phyloP scores from a whole-genome alignment of 2,113 vertebrate species.

The Acanthochromis polyacanthus region DNA sequence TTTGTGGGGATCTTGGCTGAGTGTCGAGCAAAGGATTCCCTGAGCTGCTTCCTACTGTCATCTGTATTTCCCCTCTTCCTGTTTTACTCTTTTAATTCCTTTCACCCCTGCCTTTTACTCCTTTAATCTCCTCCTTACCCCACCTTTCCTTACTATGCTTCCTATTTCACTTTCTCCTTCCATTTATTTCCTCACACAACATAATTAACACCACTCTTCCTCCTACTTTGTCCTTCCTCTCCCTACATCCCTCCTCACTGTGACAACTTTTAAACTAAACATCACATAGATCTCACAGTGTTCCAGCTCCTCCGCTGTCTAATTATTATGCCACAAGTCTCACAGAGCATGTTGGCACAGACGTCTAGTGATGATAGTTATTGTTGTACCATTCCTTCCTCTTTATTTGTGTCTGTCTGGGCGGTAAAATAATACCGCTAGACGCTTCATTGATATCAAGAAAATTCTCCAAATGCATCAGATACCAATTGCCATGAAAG shows the following conservation, averaged over 20 bases:
- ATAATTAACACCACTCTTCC: neutral
- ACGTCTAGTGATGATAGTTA: slow-evolving; percentile 1
- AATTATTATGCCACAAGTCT: slow-evolving; percentile 49
- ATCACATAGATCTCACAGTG: slow-evolving; percentile 30
- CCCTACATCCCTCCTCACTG: neutral
- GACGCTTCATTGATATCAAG: too few relatives aligned
- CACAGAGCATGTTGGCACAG: slow-evolving; percentile 16
- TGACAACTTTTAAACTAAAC: slow-evolving; percentile 28
- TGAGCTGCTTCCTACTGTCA: slow-evolving; percentile 19
- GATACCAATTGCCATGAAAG: too few relatives aligned
- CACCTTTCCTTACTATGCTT: neutral
- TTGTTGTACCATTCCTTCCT: slow-evolving; percentile 9
- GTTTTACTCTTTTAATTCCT: neutral
- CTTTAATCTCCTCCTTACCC: neutral
- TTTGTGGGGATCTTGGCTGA: slow-evolving; percentile 1
- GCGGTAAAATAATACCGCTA: too few relatives aligned
- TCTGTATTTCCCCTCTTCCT: neutral
- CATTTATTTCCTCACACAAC: neutral
- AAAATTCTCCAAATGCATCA: too few relatives aligned
- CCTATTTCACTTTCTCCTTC: neutral
- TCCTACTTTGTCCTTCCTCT: neutral
- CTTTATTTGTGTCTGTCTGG: neutral
- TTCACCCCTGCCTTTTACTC: neutral
- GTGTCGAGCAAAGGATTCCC: slow-evolving; percentile 15
- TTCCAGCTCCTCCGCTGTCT: slow-evolving; percentile 23